Percentiles rank a stretch among this genome's conserved stretches.
These are phyloP conservation scores for Euura lappo DNA, from an alignment of 1,140 invertebrate species.

Conservation along the genomic window DNA sequence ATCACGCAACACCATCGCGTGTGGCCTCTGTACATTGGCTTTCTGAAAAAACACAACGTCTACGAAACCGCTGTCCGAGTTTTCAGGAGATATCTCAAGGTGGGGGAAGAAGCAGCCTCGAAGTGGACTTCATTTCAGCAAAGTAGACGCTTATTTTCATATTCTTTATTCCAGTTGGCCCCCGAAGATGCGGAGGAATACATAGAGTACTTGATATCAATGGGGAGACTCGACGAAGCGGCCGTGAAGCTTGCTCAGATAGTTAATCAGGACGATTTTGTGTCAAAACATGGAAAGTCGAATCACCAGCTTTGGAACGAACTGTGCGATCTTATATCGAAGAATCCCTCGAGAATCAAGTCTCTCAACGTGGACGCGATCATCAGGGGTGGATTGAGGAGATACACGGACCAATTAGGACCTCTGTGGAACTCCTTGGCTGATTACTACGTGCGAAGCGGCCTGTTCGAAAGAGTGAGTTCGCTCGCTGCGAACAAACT, in stretches of 20 bases:
- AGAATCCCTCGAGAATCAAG: conserved; percentile 94
- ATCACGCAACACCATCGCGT: conserved; percentile 98
- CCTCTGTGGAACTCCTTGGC: conserved; percentile 98
- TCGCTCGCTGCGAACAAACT: too few species aligned
- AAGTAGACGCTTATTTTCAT: not conserved
- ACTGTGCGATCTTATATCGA: conserved; percentile 95
- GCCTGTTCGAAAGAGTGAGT: conserved; percentile 89
- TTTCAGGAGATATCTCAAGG: conserved; percentile 93
- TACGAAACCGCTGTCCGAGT: conserved; percentile 96
- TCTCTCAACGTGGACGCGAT: conserved; percentile 98
- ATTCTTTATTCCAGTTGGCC: conserved; percentile 62
- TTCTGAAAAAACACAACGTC: conserved; percentile 88
- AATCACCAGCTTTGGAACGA: conserved; percentile 99
- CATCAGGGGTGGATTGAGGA: conserved; percentile 91
- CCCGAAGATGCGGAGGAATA: conserved; percentile 98
- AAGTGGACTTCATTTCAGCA: conserved; percentile 11
- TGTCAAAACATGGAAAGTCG: conserved; percentile 98
- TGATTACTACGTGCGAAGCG: conserved; percentile 97
- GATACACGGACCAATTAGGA: conserved; percentile 98
- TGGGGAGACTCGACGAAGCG: conserved; percentile 91
- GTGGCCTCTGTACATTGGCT: conserved; percentile 96
- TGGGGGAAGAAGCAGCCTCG: conserved; percentile 54
- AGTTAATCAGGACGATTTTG: conserved; percentile 97
- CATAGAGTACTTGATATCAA: conserved; percentile 89
- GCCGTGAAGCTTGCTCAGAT: conserved; percentile 88